Evolutionary conservation across 2,113 vertebrate species (phyloP).

Genomic region (Felis chaus): DNA sequence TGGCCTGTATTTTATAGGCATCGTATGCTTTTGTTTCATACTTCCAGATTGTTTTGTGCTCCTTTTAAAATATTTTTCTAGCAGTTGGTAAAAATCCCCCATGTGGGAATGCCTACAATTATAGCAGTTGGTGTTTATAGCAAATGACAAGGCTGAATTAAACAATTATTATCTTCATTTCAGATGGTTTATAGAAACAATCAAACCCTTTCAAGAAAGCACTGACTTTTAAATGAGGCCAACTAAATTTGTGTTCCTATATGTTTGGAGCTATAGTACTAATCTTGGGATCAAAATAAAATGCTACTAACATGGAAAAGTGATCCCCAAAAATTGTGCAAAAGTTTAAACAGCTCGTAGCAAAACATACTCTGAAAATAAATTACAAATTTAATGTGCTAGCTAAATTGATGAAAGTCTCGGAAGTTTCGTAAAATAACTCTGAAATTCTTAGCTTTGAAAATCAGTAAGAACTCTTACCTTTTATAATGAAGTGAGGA

Average conservation of each 20-base stretch:
- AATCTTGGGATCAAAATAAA: slow-evolving; percentile 15
- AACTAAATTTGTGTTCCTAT: background rate
- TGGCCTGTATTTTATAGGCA: background rate
- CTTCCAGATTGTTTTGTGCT: slow-evolving; percentile 45
- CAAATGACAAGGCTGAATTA: slow-evolving; percentile 62
- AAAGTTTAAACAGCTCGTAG: slow-evolving; percentile 19
- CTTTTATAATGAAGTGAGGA: background rate
- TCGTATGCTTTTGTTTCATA: background rate
- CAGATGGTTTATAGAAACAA: slow-evolving; percentile 13
- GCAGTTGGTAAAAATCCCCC: slow-evolving; percentile 32
- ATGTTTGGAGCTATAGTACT: background rate
- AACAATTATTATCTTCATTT: slow-evolving; percentile 67
- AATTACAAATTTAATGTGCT: background rate
- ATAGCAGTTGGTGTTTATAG: slow-evolving; percentile 52
- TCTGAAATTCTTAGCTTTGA: background rate
- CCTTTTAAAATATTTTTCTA: slow-evolving; percentile 22
- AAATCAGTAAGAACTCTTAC: slow-evolving; percentile 20
- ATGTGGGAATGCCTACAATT: slow-evolving; percentile 35
- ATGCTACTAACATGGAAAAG: background rate
- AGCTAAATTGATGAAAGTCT: background rate
- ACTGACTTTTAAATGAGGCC: background rate
- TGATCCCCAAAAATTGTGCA: background rate
- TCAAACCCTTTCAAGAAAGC: slow-evolving; percentile 37
- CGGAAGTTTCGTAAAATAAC: background rate
- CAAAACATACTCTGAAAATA: slow-evolving; percentile 11